Conservation (phyloP, 2,888 invertebrate species). For the Pristionchus maxplancki region DNA sequence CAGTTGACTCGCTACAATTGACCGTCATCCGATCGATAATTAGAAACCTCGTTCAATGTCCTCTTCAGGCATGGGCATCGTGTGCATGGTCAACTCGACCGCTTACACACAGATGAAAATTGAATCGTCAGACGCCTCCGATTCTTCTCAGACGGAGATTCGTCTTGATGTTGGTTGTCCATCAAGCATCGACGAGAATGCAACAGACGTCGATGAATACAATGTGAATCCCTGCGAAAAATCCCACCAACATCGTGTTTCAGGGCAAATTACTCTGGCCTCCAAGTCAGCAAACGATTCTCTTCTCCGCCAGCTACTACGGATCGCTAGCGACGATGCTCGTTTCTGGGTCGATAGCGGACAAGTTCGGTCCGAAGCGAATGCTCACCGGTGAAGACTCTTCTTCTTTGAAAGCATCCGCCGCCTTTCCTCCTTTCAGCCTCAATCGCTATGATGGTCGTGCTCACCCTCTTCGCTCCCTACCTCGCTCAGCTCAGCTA, state of each 20-base stretch:
- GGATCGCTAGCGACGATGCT: slow-evolving; percentile 1
- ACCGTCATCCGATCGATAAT: no score
- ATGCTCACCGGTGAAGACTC: background rate
- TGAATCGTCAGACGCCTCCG: background rate
- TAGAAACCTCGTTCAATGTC: background rate
- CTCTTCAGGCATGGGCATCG: slow-evolving; percentile 22
- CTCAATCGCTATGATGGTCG: background rate
- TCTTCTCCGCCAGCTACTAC: slow-evolving; percentile 46
- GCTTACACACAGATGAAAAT: background rate
- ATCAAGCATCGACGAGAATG: background rate
- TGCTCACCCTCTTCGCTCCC: background rate
- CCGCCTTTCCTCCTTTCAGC: slow-evolving; percentile 9
- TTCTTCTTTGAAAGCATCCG: background rate
- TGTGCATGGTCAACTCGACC: slow-evolving; percentile 45
- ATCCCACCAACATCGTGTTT: background rate
- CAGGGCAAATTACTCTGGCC: slow-evolving; percentile 9
- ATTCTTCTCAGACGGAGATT: background rate
- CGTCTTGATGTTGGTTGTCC: background rate
- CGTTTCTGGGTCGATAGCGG: slow-evolving; percentile 8
- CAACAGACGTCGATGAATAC: background rate
- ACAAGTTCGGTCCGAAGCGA: slow-evolving; percentile 46
- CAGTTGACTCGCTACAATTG: no score
- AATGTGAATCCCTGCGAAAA: background rate
- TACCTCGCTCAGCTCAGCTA: slow-evolving; percentile 20
- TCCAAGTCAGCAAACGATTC: slow-evolving; percentile 2